phyloP scores from a whole-genome alignment of 2,888 invertebrate genomes.

The Chrysolina americana region DNA sequence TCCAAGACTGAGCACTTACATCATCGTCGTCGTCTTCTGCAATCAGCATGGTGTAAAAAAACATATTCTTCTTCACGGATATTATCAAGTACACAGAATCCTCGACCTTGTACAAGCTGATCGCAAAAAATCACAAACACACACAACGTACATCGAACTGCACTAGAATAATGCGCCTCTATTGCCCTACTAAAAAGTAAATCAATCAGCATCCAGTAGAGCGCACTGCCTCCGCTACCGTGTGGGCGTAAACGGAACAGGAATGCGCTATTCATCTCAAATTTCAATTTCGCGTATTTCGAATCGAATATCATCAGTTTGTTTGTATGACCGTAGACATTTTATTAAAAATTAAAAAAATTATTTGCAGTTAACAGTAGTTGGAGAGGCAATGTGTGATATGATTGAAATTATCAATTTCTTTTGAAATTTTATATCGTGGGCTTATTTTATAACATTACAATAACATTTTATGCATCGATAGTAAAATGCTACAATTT shows the following conservation, averaged over 20 bases:
- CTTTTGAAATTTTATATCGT: no score
- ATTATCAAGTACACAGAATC: slow-evolving; percentile 9
- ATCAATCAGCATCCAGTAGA: slow-evolving; percentile 50
- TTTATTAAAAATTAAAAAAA: no score
- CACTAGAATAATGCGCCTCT: slow-evolving; percentile 39
- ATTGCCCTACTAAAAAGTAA: slow-evolving; percentile 48
- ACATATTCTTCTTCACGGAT: slow-evolving; percentile 30
- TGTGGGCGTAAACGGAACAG: slow-evolving; percentile 24
- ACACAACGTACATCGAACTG: slow-evolving; percentile 20
- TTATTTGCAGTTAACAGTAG: no score
- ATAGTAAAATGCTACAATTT: no score
- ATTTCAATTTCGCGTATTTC: slow-evolving; percentile 8
- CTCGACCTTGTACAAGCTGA: slow-evolving; percentile 9
- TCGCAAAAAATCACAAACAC: slow-evolving; percentile 5
- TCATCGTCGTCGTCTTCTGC: slow-evolving; percentile 39
- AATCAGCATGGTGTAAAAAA: slow-evolving; percentile 44
- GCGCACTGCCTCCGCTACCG: slow-evolving; percentile 31
- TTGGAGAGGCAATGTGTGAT: no score
- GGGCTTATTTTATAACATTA: no score
- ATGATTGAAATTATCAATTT: no score
- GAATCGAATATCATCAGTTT: background rate
- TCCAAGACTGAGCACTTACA: slow-evolving; percentile 4
- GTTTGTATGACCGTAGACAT: no score
- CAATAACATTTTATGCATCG: no score
- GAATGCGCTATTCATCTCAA: slow-evolving; percentile 38